Conservation (phyloP, 2,888 invertebrate species). For the Hypomecis atomaria region DNA sequence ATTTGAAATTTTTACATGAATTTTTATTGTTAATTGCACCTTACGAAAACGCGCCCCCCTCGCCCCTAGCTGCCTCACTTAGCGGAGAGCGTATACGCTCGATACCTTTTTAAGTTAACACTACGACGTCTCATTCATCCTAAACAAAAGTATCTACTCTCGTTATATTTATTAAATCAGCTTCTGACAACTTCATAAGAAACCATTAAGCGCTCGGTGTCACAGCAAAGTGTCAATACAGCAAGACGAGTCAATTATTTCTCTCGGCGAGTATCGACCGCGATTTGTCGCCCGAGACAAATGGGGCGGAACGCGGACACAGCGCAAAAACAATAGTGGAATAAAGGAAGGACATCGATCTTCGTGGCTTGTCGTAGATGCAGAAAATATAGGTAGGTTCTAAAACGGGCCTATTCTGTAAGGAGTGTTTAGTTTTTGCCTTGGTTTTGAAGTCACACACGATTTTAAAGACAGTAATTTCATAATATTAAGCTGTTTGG, state of each 20-base stretch:
- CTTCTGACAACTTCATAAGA: constrained; percentile 9
- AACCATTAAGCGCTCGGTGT: constrained; percentile 5
- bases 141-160: too few relatives aligned
- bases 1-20: too few relatives aligned
- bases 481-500: too few relatives aligned
- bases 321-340: constrained; percentile 1
- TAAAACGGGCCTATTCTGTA: neutral
- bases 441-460: too few relatives aligned
- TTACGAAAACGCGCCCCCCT: too few relatives aligned
- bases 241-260: constrained; percentile 16
- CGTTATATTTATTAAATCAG: neutral
- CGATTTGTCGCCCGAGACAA: constrained; percentile 17
- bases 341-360: neutral
- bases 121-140: too few relatives aligned
- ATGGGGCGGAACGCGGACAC: constrained; percentile 18
- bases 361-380: neutral
- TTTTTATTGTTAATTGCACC: too few relatives aligned
- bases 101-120: too few relatives aligned
- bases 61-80: too few relatives aligned
- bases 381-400: neutral
- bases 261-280: constrained; percentile 7
- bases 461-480: too few relatives aligned
- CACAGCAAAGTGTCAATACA: constrained; percentile 12
- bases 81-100: too few relatives aligned
- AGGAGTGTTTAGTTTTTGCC: neutral